Evolutionary conservation across 2,797 vertebrate genomes (phyloP).

Genomic region (Tapera naevia): DNA sequence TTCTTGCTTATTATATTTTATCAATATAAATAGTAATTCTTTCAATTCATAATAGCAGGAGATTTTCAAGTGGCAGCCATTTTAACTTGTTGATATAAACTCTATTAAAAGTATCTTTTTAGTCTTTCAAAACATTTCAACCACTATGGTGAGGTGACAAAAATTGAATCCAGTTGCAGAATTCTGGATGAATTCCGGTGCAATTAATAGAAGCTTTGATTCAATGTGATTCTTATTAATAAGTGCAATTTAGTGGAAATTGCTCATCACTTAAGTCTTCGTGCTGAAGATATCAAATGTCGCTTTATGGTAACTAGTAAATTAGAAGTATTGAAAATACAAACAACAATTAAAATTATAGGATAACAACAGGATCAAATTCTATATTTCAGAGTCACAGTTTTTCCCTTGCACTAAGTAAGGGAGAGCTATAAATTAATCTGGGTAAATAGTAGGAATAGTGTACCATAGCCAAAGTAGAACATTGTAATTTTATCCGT

Average conservation of each 20-base stretch:
- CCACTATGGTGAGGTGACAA: background rate
- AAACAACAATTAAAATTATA: background rate
- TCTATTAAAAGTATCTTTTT: background rate
- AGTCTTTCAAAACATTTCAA: background rate
- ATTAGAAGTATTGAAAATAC: background rate
- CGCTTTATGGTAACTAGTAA: background rate
- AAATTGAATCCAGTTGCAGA: background rate
- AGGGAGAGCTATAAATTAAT: background rate
- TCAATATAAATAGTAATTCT: background rate
- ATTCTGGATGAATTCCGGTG: background rate
- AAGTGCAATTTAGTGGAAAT: conserved; percentile 4
- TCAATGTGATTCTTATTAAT: background rate
- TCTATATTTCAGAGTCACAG: background rate
- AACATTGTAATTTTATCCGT: background rate
- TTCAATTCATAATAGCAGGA: background rate
- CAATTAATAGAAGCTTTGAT: background rate
- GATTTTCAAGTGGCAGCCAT: background rate
- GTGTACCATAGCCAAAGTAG: background rate
- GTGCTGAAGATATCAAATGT: background rate
- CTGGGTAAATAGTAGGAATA: background rate
- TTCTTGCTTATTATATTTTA: background rate
- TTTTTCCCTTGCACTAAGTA: background rate
- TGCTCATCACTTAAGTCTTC: background rate
- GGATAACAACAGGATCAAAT: background rate
- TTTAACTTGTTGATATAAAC: background rate